phyloP scores from a whole-genome alignment of 2,113 vertebrate species.

The Mola mola region DNA sequence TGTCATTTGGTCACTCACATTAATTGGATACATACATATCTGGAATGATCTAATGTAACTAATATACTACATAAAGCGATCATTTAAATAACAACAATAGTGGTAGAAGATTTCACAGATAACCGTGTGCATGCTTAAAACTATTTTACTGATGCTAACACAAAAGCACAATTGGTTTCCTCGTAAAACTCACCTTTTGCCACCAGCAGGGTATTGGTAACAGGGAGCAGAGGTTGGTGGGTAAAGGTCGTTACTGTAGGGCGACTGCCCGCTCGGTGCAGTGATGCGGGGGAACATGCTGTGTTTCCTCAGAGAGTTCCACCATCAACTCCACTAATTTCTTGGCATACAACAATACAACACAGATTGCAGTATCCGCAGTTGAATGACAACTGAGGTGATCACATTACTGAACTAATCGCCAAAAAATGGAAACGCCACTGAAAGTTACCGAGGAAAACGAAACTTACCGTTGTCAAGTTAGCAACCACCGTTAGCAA shows the following conservation, averaged over 20 bases:
- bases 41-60: too few relatives aligned
- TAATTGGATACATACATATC: too few relatives aligned
- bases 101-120: too few relatives aligned
- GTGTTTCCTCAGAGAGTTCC: constrained; percentile 21
- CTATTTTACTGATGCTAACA: neutral
- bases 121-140: too few relatives aligned
- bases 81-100: too few relatives aligned
- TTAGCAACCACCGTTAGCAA: constrained; percentile 8
- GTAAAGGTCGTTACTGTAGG: constrained; percentile 52
- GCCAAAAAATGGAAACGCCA: fast-evolving
- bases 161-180: neutral
- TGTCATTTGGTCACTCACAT: too few relatives aligned
- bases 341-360: neutral
- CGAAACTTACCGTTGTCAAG: constrained; percentile 30
- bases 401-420: neutral
- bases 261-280: constrained; percentile 5
- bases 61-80: too few relatives aligned
- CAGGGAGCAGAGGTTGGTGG: constrained; percentile 51
- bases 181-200: constrained; percentile 57
- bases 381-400: neutral
- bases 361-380: neutral
- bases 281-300: constrained; percentile 58
- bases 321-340: constrained; percentile 32
- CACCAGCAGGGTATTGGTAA: constrained; percentile 25
- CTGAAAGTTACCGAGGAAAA: constrained; percentile 9